Evolutionary conservation across 2,113 vertebrate species (phyloP).

Genomic region (Columba janthina): DNA sequence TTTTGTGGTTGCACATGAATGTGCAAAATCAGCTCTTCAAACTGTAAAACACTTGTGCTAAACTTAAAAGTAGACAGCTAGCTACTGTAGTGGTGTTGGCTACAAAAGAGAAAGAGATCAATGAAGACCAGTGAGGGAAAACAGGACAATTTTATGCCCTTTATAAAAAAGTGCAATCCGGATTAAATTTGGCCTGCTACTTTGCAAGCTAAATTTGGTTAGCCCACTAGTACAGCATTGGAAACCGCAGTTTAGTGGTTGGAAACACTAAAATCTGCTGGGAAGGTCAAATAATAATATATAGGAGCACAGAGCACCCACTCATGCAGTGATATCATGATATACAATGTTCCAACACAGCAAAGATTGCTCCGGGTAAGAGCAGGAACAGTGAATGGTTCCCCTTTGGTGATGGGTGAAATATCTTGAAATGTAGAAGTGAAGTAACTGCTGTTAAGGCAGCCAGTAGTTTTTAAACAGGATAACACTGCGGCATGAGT

Average conservation of each 20-base stretch:
- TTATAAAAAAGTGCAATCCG: neutral
- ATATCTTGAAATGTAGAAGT: neutral
- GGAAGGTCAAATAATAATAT: neutral
- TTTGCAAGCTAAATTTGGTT: neutral
- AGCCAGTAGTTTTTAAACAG: neutral
- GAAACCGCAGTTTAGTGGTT: neutral
- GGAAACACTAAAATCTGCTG: neutral
- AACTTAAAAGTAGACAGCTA: neutral
- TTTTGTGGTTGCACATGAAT: neutral
- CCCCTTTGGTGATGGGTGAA: neutral
- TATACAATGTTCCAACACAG: neutral
- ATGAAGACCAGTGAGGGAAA: neutral
- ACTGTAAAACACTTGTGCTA: neutral
- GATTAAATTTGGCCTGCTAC: neutral
- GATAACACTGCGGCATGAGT: neutral
- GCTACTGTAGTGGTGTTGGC: neutral
- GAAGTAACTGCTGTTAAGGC: neutral
- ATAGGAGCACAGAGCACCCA: neutral
- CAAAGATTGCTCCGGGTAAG: neutral
- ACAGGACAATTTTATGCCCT: neutral
- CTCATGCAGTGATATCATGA: neutral
- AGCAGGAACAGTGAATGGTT: neutral
- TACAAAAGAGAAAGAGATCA: neutral
- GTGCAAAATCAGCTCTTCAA: neutral
- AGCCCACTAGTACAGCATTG: neutral